Percentiles rank a stretch among this genome's conserved stretches.
phyloP scores from a whole-genome alignment of 2,888 invertebrate species.

The Leptopilina drosophilae region DNA sequence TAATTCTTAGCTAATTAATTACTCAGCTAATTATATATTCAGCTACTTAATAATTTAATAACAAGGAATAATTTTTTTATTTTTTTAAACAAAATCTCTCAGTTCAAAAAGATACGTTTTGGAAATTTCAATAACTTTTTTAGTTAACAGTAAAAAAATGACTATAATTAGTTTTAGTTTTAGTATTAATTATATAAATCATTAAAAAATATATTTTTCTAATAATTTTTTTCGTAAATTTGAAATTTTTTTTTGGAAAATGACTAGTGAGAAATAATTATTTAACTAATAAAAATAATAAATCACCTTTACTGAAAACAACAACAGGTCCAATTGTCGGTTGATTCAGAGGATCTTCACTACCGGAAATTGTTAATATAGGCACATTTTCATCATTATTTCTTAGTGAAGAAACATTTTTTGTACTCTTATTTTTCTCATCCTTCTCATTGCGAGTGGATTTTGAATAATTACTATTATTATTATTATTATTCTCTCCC shows the following conservation, averaged over 20 bases:
- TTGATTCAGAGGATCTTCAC: constrained; percentile 69
- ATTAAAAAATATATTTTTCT: no score
- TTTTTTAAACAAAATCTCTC: no score
- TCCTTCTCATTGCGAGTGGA: constrained; percentile 47
- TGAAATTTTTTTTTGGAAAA: neutral
- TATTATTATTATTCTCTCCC: constrained; percentile 33
- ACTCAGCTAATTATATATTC: no score
- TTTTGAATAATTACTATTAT: constrained; percentile 37
- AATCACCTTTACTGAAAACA: constrained; percentile 68
- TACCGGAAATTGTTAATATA: constrained; percentile 66
- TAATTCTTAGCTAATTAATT: no score
- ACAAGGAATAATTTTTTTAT: no score
- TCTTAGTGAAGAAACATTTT: constrained; percentile 44
- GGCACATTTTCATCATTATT: constrained; percentile 48
- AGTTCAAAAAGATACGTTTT: no score
- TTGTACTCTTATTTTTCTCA: constrained; percentile 48
- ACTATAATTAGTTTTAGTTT: neutral
- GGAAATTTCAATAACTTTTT: no score
- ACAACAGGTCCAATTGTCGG: constrained; percentile 71
- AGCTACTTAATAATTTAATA: no score
- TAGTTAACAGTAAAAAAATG: no score
- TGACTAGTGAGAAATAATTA: no score
- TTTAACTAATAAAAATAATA: neutral
- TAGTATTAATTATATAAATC: no score
- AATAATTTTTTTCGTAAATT: neutral